phyloP scores from a whole-genome alignment of 2,888 invertebrate genomes.

The Eumerus sabulonum region DNA sequence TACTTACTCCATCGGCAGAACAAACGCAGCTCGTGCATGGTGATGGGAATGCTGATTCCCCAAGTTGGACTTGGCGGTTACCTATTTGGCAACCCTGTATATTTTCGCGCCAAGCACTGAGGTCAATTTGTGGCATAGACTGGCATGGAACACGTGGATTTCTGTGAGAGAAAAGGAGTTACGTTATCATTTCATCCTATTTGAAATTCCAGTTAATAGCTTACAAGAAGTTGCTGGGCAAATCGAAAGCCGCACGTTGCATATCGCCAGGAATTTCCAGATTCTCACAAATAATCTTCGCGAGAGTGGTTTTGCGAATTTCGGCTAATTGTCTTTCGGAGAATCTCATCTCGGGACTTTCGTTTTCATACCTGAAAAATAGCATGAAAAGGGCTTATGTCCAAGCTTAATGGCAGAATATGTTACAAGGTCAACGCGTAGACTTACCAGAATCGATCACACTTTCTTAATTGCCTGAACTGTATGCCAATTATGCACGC shows the following conservation, averaged over 20 bases:
- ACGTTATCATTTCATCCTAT: too few relatives aligned
- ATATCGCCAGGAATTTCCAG: constrained; percentile 91
- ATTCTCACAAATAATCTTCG: constrained; percentile 94
- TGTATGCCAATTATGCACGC: constrained; percentile 97
- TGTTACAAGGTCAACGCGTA: background rate
- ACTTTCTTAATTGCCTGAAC: constrained; percentile 92
- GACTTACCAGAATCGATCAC: constrained; percentile 92
- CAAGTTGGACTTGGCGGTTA: constrained; percentile 87
- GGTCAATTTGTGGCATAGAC: constrained; percentile 88
- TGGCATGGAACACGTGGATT: constrained; percentile 93
- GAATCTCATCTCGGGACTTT: constrained; percentile 87
- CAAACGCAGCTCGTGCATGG: constrained; percentile 95
- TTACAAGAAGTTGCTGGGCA: constrained; percentile 93
- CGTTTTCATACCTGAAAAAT: constrained; percentile 88
- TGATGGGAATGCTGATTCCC: constrained; percentile 92
- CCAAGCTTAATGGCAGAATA: too few relatives aligned
- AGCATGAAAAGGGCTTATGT: background rate
- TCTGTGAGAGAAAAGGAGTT: constrained; percentile 76
- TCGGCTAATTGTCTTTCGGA: constrained; percentile 93
- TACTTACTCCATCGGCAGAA: constrained; percentile 89
- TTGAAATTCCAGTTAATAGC: constrained; percentile 71
- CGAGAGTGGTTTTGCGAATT: constrained; percentile 90
- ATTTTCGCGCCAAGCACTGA: constrained; percentile 91
- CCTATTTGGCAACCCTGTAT: constrained; percentile 91
- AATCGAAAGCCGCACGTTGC: constrained; percentile 93